These are phyloP conservation scores for Lamprotornis superbus DNA, from an alignment of 2,113 vertebrate genomes.

Conservation along the genomic window DNA sequence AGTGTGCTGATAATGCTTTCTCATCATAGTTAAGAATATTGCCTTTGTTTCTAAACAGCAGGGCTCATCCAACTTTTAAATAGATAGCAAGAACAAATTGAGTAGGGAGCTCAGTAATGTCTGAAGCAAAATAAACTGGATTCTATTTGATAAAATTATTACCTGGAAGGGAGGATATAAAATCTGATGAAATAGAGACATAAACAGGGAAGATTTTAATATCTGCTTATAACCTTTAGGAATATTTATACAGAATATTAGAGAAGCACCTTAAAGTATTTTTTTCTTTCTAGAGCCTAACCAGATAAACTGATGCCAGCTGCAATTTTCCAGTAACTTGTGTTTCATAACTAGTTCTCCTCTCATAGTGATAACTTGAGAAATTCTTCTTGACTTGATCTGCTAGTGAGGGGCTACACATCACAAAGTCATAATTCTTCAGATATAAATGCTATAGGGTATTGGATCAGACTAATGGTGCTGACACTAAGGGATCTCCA, in stretches of 20 bases:
- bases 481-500: background rate
- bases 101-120: constrained; percentile 10
- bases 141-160: constrained; percentile 18
- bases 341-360: background rate
- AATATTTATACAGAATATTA: background rate
- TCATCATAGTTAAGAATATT: background rate
- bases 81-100: background rate
- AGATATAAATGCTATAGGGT: background rate
- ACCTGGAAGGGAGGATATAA: constrained; percentile 1
- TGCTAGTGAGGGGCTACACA: background rate
- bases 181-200: background rate
- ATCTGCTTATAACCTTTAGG: background rate
- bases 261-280: background rate
- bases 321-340: background rate
- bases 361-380: background rate
- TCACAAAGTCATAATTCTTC: background rate
- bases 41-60: constrained; percentile 30
- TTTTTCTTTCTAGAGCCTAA: background rate
- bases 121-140: constrained; percentile 37
- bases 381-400: background rate
- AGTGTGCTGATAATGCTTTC: background rate
- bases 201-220: constrained; percentile 7
- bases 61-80: background rate
- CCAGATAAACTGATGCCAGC: background rate
- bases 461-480: background rate